Evolutionary conservation across 2,797 vertebrate species (phyloP).

Genomic region (Thaleichthys pacificus): DNA sequence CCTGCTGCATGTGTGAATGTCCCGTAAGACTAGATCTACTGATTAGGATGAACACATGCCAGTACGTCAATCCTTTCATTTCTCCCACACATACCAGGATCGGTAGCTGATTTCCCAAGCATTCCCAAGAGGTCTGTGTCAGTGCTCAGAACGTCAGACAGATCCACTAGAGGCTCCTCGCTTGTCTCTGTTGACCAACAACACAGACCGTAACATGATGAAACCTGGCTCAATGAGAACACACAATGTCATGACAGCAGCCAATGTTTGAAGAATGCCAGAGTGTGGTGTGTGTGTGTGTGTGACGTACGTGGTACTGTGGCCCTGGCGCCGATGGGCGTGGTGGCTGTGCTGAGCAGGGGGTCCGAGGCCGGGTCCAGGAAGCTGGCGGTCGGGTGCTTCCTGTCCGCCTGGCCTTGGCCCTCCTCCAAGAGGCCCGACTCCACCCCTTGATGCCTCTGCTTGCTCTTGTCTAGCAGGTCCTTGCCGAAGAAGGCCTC

Average conservation of each 20-base stretch:
- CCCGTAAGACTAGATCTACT: no score
- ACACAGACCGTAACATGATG: constrained; percentile 60
- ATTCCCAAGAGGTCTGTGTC: constrained; percentile 98
- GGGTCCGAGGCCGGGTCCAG: constrained; percentile 83
- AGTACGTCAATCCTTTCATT: neutral
- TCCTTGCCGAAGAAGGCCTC: constrained; percentile 99
- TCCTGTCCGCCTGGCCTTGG: constrained; percentile 77
- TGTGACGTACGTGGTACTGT: constrained; percentile 79
- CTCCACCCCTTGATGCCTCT: constrained; percentile 81
- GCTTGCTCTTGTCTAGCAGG: constrained; percentile 93
- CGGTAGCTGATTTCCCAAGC: constrained; percentile 90
- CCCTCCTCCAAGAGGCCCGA: constrained; percentile 83
- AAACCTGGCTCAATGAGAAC: constrained; percentile 56
- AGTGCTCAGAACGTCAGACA: constrained; percentile 93
- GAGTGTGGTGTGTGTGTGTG: constrained; percentile 4
- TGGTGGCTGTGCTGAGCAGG: constrained; percentile 77
- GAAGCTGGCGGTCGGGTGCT: constrained; percentile 73
- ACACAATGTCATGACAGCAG: constrained; percentile 44
- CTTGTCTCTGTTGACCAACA: constrained; percentile 76
- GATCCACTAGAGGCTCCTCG: constrained; percentile 92
- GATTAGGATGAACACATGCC: no score
- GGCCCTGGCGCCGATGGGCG: constrained; percentile 76
- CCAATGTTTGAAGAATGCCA: neutral
- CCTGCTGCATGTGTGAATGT: no score
- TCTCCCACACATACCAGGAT: constrained; percentile 82